These are phyloP conservation scores for Pampusana beccarii DNA, from an alignment of 2,113 vertebrate genomes.

Conservation along the genomic window DNA sequence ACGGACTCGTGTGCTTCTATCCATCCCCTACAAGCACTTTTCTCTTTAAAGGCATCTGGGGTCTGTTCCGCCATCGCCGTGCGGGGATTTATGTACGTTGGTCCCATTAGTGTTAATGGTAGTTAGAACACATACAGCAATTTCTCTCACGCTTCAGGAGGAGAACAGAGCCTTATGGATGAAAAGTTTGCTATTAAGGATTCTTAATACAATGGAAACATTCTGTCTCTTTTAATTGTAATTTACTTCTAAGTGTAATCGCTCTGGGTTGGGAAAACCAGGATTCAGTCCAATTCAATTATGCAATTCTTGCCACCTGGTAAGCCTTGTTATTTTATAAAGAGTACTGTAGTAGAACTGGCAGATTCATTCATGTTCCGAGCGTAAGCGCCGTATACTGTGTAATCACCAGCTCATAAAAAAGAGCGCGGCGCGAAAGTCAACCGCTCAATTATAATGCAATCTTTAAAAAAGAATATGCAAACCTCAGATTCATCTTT, in stretches of 20 bases:
- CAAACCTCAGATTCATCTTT: conserved; percentile 46
- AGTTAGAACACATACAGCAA: conserved; percentile 41
- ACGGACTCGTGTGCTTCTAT: background rate
- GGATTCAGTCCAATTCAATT: conserved; percentile 68
- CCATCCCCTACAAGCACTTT: conserved; percentile 37
- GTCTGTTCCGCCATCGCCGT: conserved; percentile 10
- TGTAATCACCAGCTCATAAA: conserved; percentile 62
- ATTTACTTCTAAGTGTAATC: conserved; percentile 60
- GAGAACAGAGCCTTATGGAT: conserved; percentile 45
- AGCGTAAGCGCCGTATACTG: conserved; percentile 27
- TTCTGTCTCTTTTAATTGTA: conserved; percentile 63
- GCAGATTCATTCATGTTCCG: conserved; percentile 66
- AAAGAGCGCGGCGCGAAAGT: conserved; percentile 12
- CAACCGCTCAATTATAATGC: conserved; percentile 53
- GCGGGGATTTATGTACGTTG: conserved; percentile 16
- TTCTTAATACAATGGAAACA: conserved; percentile 67
- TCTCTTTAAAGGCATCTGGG: conserved; percentile 59
- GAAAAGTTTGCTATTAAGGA: conserved; percentile 69
- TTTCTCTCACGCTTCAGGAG: conserved; percentile 39
- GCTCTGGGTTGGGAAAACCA: conserved; percentile 58
- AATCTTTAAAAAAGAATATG: conserved; percentile 45
- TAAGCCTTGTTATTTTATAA: conserved; percentile 72
- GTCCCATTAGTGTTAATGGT: conserved; percentile 59
- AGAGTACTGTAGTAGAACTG: conserved; percentile 69
- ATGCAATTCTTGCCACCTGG: conserved; percentile 68